phyloP scores from a whole-genome alignment of 2,113 vertebrate genomes.

The Rissa tridactyla region DNA sequence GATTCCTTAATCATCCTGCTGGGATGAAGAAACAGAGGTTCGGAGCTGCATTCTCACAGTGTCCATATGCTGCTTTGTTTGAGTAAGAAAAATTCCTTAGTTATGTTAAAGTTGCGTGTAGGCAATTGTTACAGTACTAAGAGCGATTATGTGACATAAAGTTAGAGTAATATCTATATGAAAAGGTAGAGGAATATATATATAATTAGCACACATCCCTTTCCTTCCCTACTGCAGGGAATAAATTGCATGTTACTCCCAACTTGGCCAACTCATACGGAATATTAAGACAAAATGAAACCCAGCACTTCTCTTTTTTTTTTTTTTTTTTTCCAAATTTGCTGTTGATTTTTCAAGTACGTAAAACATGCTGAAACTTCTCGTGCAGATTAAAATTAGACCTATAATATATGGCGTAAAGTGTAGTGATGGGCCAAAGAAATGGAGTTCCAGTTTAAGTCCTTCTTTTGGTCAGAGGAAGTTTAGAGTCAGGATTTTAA shows the following conservation, averaged over 20 bases:
- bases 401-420: fast-evolving
- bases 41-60: background rate
- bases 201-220: background rate
- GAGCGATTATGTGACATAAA: background rate
- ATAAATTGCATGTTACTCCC: background rate
- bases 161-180: background rate
- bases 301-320: background rate
- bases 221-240: background rate
- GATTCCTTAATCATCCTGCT: background rate
- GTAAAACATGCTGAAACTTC: background rate
- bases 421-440: background rate
- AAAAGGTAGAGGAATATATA: background rate
- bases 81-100: background rate
- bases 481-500: background rate
- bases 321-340: background rate
- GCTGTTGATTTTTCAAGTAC: background rate
- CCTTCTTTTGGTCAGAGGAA: background rate
- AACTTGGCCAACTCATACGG: background rate
- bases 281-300: background rate
- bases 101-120: background rate
- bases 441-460: background rate
- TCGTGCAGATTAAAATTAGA: background rate
- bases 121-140: background rate
- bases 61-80: background rate
- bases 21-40: background rate